Base-by-base conservation (phyloP, 2,113 vertebrate genomes). In the Dissostichus mawsoni region DNA sequence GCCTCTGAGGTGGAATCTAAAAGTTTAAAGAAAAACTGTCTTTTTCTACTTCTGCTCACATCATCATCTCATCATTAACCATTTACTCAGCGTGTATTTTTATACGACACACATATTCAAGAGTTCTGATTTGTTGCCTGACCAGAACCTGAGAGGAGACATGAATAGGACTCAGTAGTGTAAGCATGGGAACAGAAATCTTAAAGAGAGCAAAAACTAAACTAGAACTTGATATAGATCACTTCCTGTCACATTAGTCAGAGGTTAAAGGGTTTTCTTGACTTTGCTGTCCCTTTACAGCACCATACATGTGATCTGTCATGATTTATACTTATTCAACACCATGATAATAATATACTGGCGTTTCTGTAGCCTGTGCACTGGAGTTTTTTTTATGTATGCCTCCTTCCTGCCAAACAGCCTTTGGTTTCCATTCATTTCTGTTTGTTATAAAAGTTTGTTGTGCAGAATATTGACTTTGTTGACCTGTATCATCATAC, bases 1-100 rank as follows among this genome's bases (percentile, higher is more conserved):
- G 78, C 85, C 82, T 79, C 41, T 36, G 2, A 41, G 59, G 29
- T 82, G n/a, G 29, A 51, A 63, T 20, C 25, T 33, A 13, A 72
- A 66, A 80, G 56, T 63, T 69, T 13, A 11, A 45, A 44, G 36
- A 41, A 41, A 41, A 20, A 11, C 5, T 20, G 8, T 20, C 44
- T 53, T 18, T 10, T 58, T 17, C 12, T 11, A 45, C 68, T 50
- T 16, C 16, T 25, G 64, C 63, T 53, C 59, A 36, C 18, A 14
- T 55, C n/a, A 0, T 50, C 11, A 0, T 25, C 44, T 63, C 18
- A 4, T 75, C 0, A 56, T 10, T 13, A 13, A 63, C 1, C 14
- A 3, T 55, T 53, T 45, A 17, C 13, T 41, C 61, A 14, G 8
- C 1, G 1, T 8, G 20, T 44, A 10, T 36, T 71, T 20, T 18